phyloP scores from a whole-genome alignment of 2,888 invertebrate genomes.

The Artemia sp. region DNA sequence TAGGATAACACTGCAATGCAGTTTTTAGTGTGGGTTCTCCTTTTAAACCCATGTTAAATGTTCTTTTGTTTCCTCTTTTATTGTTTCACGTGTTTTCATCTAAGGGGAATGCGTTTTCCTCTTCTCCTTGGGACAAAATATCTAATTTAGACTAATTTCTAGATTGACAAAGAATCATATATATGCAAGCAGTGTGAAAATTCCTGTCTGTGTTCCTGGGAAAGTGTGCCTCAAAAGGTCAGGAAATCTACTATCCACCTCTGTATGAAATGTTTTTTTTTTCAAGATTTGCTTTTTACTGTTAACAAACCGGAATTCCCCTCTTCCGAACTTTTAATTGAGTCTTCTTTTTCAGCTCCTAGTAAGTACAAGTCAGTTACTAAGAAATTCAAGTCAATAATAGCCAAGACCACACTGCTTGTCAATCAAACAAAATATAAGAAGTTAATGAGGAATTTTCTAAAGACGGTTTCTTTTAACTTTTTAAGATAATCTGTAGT shows the following conservation, averaged over 20 bases:
- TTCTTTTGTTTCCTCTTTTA: no score
- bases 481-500: no score
- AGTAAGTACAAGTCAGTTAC: conserved; percentile 35
- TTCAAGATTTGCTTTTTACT: conserved; percentile 87
- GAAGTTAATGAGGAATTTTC: no score
- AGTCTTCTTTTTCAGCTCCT: conserved; percentile 68
- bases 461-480: no score
- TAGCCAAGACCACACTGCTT: no score
- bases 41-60: no score
- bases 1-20: no score
- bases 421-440: no score
- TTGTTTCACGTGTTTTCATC: no score
- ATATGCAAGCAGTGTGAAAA: conserved; percentile 80
- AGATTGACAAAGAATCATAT: conserved; percentile 64
- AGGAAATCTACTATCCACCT: conserved; percentile 86
- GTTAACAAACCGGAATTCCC: conserved; percentile 99
- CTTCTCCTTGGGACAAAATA: no score
- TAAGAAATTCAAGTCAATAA: neutral
- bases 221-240: conserved; percentile 75
- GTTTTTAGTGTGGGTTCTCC: no score
- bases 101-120: no score
- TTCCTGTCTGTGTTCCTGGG: conserved; percentile 83
- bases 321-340: conserved; percentile 75
- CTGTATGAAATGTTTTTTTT: conserved; percentile 91
- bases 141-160: conserved; percentile 17